Percentiles rank a stretch among this genome's conserved stretches.
Evolutionary conservation across 1,140 invertebrate genomes (phyloP).

Genomic region (Heliothis virescens): DNA sequence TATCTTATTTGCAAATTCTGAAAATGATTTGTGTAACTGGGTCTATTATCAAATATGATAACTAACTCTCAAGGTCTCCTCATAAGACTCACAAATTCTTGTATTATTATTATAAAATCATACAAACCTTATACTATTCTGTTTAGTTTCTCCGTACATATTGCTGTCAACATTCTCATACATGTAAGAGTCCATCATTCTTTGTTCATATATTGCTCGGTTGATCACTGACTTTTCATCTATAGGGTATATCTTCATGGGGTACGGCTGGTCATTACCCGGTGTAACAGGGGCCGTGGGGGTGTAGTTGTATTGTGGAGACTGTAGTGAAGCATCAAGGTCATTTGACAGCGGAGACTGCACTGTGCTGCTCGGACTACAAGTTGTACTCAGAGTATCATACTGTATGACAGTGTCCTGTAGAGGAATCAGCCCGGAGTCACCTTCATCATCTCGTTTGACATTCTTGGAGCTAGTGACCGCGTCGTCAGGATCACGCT

Average conservation of each 20-base stretch:
- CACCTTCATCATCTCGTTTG: constrained; percentile 75
- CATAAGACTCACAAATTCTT: not conserved
- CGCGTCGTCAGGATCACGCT: constrained; percentile 72
- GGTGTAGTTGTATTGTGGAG: constrained; percentile 68
- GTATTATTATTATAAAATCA: not conserved
- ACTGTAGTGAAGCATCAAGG: constrained; percentile 71
- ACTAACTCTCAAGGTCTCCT: no score
- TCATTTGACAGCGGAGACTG: constrained; percentile 75
- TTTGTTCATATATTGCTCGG: constrained; percentile 69
- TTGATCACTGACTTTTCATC: constrained; percentile 75
- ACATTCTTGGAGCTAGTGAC: constrained; percentile 80
- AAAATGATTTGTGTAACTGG: not conserved
- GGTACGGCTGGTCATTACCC: constrained; percentile 65
- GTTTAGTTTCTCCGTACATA: constrained; percentile 71
- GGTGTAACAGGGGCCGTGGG: constrained; percentile 57
- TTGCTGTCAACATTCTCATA: constrained; percentile 74
- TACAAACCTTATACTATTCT: constrained; percentile 78
- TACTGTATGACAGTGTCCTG: constrained; percentile 71
- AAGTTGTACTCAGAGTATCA: constrained; percentile 76
- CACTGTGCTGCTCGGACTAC: constrained; percentile 78
- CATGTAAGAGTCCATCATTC: constrained; percentile 65
- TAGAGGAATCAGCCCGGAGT: constrained; percentile 53
- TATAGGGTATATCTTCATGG: constrained; percentile 74
- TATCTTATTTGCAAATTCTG: no score
- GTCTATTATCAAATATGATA: not conserved